Percentiles rank a stretch among this genome's conserved stretches.
Conservation (phyloP, 1,140 invertebrate species). For the Eumaeus atala region DNA sequence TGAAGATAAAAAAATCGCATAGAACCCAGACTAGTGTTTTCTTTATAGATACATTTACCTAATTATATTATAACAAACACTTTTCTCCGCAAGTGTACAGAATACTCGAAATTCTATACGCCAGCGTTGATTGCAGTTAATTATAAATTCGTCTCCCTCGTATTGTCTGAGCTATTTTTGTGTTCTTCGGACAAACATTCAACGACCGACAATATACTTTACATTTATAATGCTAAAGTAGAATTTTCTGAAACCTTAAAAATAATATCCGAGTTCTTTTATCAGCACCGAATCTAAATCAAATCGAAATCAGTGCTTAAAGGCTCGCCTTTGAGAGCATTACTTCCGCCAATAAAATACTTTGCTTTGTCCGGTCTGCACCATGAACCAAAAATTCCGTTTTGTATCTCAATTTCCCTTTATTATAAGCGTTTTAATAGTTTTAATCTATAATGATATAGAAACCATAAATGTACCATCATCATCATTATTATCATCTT, state of each 20-base stretch:
- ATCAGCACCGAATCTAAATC: slow-evolving; percentile 55
- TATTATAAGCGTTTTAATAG: slow-evolving; percentile 2
- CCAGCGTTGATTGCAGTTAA: slow-evolving; percentile 73
- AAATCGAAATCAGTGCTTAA: slow-evolving; percentile 59
- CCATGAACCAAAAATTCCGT: slow-evolving; percentile 31
- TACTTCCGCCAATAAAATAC: slow-evolving; percentile 64
- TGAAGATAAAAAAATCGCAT: no score
- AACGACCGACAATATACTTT: slow-evolving; percentile 12
- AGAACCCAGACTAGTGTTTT: no score
- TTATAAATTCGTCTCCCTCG: slow-evolving; percentile 70
- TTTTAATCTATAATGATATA: no score
- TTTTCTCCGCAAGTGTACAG: slow-evolving; percentile 38
- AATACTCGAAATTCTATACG: slow-evolving; percentile 68
- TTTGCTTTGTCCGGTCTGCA: slow-evolving; percentile 42
- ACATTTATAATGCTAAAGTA: slow-evolving; percentile 20
- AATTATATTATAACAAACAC: slow-evolving; percentile 2
- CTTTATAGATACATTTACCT: no score
- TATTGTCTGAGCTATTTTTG: slow-evolving; percentile 61
- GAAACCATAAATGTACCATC: not conserved
- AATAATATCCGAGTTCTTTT: slow-evolving; percentile 44
- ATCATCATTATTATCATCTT: no score
- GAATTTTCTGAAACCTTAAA: slow-evolving; percentile 21
- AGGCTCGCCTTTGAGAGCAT: slow-evolving; percentile 47
- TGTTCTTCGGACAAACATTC: slow-evolving; percentile 19
- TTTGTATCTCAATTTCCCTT: slow-evolving; percentile 5